Evolutionary conservation across 2,797 vertebrate genomes (phyloP).

Genomic region (Choloepus didactylus): DNA sequence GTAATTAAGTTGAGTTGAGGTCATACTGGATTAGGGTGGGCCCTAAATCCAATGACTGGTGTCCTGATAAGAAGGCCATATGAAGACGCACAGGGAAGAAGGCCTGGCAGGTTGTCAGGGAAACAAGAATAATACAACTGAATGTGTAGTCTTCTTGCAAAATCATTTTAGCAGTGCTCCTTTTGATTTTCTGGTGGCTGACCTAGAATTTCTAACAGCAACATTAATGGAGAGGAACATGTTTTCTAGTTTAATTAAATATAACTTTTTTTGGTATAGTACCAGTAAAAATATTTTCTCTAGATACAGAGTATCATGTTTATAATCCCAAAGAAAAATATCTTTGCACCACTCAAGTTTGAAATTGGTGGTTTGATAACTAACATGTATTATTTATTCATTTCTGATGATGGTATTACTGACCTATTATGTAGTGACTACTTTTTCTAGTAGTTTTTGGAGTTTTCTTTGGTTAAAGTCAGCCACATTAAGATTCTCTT

Average conservation of each 20-base stretch:
- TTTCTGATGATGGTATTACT: neutral
- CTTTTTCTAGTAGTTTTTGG: neutral
- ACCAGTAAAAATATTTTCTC: constrained; percentile 57
- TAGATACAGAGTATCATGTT: neutral
- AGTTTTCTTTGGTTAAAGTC: neutral
- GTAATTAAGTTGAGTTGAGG: too few species aligned
- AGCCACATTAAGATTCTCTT: neutral
- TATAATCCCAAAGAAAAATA: constrained; percentile 34
- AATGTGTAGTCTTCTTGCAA: constrained; percentile 77
- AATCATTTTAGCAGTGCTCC: constrained; percentile 72
- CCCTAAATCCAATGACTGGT: too few species aligned
- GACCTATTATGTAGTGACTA: neutral
- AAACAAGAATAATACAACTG: constrained; percentile 84
- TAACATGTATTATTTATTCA: neutral
- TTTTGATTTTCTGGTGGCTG: constrained; percentile 75
- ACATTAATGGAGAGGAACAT: constrained; percentile 64
- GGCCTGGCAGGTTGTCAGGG: constrained; percentile 87
- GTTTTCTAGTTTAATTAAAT: constrained; percentile 72
- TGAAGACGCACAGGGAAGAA: too few species aligned
- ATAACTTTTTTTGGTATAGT: constrained; percentile 45
- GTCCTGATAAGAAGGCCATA: too few species aligned
- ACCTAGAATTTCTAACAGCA: constrained; percentile 71
- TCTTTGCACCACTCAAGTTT: constrained; percentile 32
- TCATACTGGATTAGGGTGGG: too few species aligned
- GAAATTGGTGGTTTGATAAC: constrained; percentile 53